Conservation (phyloP, 2,113 vertebrate species). For the Ageneiosus marmoratus region DNA sequence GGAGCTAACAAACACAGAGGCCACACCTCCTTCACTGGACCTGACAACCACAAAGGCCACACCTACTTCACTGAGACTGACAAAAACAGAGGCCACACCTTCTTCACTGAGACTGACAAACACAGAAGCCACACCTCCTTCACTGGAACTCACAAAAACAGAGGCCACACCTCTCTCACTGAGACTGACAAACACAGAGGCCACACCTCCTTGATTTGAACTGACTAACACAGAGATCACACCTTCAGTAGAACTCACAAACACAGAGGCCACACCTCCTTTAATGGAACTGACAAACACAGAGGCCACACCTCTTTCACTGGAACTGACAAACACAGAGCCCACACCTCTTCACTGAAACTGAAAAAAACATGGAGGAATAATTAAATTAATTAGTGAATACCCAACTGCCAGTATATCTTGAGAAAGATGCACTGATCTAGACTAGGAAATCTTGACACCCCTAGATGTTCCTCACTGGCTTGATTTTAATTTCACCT, state of each 20-base stretch:
- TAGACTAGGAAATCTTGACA: background rate
- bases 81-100: background rate
- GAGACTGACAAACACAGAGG: background rate
- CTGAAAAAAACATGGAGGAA: background rate
- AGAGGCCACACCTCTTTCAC: background rate
- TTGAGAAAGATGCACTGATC: background rate
- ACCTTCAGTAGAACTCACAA: background rate
- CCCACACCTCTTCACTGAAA: no score
- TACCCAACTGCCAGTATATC: background rate
- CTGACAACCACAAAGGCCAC: background rate
- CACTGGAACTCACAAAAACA: background rate
- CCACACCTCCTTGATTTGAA: background rate
- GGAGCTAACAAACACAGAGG: background rate
- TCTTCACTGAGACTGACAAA: background rate
- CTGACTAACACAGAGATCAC: background rate
- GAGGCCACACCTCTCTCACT: background rate
- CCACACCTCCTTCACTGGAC: background rate
- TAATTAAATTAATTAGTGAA: background rate
- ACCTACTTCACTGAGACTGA: background rate
- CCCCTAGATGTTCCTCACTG: conserved; percentile 15
- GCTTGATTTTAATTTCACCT: conserved; percentile 58
- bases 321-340: background rate
- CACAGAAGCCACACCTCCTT: background rate
- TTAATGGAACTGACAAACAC: background rate
- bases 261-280: background rate